phyloP scores from a whole-genome alignment of 2,797 vertebrate species.

The Meriones psammophilus region DNA sequence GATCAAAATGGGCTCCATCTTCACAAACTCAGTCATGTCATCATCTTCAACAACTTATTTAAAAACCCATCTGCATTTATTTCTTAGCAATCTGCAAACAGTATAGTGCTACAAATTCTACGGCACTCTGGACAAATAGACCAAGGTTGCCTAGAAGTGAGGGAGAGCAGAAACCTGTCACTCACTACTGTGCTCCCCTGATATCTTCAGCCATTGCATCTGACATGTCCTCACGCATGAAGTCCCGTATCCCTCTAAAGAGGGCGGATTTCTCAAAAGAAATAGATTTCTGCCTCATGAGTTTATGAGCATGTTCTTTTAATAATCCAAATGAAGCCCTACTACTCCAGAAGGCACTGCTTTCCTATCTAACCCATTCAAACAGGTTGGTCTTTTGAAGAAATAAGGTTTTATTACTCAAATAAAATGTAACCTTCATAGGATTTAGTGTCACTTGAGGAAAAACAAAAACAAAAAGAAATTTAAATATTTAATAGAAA shows the following conservation, averaged over 20 bases:
- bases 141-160: neutral
- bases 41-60: constrained; percentile 10
- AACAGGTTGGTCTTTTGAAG: constrained; percentile 17
- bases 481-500: constrained; percentile 40
- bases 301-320: constrained; percentile 8
- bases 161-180: neutral
- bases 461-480: neutral
- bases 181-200: neutral
- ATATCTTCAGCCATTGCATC: neutral
- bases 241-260: constrained; percentile 12
- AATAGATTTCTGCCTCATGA: neutral
- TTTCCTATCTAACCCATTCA: constrained; percentile 35
- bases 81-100: constrained; percentile 20
- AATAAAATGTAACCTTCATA: constrained; percentile 28
- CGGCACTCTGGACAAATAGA: neutral
- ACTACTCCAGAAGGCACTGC: neutral
- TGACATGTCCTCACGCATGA: neutral
- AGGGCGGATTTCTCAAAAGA: neutral
- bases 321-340: neutral
- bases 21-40: neutral
- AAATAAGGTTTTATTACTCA: constrained; percentile 24
- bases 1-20: neutral
- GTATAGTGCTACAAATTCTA: constrained; percentile 19
- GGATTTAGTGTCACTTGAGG: neutral
- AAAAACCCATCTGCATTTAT: constrained; percentile 30